These are phyloP conservation scores for Sarcophaga caerulescens DNA, from an alignment of 2,888 invertebrate species.

Conservation along the genomic window DNA sequence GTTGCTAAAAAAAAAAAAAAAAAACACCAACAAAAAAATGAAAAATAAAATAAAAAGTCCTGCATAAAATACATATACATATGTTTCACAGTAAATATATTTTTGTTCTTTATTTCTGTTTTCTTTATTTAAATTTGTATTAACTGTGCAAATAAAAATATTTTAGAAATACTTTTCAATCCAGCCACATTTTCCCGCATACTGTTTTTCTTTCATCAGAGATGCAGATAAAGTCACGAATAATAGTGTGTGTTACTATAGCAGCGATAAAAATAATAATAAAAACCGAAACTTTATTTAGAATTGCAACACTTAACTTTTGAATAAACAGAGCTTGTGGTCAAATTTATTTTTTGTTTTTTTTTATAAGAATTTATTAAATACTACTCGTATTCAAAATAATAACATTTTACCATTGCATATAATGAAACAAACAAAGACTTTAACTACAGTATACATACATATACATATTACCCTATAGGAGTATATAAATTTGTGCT, in stretches of 20 bases:
- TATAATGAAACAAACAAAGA: background rate
- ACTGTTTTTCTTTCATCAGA: background rate
- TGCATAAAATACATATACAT: too few relatives aligned
- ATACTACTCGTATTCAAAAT: background rate
- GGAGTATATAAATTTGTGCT: background rate
- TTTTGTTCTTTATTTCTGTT: background rate
- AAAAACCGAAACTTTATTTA: slow-evolving; percentile 33
- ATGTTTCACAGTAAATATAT: background rate
- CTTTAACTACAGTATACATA: background rate
- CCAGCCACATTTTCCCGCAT: background rate
- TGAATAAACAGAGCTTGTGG: slow-evolving; percentile 47
- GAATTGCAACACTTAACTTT: slow-evolving; percentile 55
- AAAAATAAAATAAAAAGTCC: too few relatives aligned
- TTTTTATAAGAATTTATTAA: slow-evolving; percentile 15
- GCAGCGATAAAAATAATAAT: slow-evolving; percentile 16
- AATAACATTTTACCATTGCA: background rate
- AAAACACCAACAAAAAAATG: too few relatives aligned
- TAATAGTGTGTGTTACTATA: slow-evolving; percentile 9
- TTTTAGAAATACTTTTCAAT: slow-evolving; percentile 26
- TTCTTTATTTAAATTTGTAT: background rate
- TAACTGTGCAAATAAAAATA: background rate
- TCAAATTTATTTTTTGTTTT: slow-evolving; percentile 19
- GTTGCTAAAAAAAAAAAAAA: too few relatives aligned
- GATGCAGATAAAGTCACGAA: slow-evolving; percentile 28
- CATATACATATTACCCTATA: background rate